phyloP scores from a whole-genome alignment of 2,888 invertebrate genomes.

The Rapana venosa region DNA sequence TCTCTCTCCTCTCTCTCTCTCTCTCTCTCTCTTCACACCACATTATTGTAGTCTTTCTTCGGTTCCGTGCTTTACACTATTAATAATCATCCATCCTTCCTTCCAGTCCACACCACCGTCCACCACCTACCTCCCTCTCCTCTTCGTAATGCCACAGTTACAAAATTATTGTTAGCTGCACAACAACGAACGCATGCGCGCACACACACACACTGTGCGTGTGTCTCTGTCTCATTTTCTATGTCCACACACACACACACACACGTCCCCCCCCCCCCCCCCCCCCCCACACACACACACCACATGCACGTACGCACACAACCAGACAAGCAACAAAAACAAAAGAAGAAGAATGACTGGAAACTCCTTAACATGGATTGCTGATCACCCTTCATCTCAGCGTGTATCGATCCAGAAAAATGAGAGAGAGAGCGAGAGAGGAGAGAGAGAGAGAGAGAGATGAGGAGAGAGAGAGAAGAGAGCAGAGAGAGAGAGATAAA shows the following conservation, averaged over 20 bases:
- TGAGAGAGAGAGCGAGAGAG: neutral
- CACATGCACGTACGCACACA: neutral
- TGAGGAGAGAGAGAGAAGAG: slow-evolving; percentile 29
- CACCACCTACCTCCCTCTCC: neutral
- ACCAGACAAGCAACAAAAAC: neutral
- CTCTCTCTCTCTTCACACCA: too few relatives aligned
- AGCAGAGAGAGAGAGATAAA: neutral
- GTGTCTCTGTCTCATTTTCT: too few relatives aligned
- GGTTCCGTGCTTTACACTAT: too few relatives aligned
- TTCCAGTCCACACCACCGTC: neutral
- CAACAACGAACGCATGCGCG: neutral
- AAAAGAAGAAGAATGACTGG: neutral
- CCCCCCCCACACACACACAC: slow-evolving; percentile 1
- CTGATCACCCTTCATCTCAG: too few relatives aligned
- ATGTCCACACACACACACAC: slow-evolving; percentile 1
- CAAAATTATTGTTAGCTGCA: too few relatives aligned
- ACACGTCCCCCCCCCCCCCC: too few relatives aligned
- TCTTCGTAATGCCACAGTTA: neutral
- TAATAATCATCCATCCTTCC: neutral
- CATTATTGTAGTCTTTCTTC: too few relatives aligned
- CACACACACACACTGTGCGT: neutral
- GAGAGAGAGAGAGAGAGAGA: slow-evolving; percentile 5
- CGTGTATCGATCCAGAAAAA: too few relatives aligned
- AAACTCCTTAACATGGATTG: neutral
- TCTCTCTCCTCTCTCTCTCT: too few relatives aligned